These are phyloP conservation scores for Oreochromis niloticus DNA, from an alignment of 2,113 vertebrate genomes.

Conservation along the genomic window DNA sequence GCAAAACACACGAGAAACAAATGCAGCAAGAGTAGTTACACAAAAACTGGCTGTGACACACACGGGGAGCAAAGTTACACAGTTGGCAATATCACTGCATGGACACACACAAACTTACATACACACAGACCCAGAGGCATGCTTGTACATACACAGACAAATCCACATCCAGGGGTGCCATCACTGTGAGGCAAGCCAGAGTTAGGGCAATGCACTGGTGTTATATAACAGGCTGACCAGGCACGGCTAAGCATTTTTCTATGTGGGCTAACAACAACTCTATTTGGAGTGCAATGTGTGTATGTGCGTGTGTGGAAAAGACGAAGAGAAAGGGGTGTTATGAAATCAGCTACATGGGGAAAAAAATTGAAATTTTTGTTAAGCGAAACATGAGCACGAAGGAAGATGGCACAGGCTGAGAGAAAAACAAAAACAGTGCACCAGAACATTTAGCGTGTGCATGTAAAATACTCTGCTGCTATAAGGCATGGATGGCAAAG, in stretches of 20 bases:
- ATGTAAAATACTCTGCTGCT: neutral
- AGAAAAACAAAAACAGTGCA: neutral
- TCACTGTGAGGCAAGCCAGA: constrained; percentile 4
- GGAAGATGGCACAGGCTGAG: neutral
- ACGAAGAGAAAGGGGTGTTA: neutral
- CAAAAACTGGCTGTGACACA: neutral
- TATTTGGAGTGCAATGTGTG: neutral
- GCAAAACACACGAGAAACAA: neutral
- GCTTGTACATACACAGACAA: neutral
- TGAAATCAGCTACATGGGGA: neutral
- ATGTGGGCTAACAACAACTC: constrained; percentile 24
- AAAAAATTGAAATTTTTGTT: neutral
- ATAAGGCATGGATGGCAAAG: neutral
- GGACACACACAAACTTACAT: neutral
- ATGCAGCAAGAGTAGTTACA: neutral
- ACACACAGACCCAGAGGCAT: neutral
- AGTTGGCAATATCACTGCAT: neutral
- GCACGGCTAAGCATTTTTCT: constrained; percentile 21
- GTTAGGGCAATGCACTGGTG: constrained; percentile 12
- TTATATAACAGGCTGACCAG: constrained; percentile 36
- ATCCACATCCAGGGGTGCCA: constrained; percentile 1
- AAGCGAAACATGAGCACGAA: neutral
- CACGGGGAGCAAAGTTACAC: neutral
- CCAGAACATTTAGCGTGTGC: neutral
- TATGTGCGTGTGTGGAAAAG: neutral